Base-by-base conservation (phyloP, 2,888 invertebrate genomes). In the Beris chalybata region DNA sequence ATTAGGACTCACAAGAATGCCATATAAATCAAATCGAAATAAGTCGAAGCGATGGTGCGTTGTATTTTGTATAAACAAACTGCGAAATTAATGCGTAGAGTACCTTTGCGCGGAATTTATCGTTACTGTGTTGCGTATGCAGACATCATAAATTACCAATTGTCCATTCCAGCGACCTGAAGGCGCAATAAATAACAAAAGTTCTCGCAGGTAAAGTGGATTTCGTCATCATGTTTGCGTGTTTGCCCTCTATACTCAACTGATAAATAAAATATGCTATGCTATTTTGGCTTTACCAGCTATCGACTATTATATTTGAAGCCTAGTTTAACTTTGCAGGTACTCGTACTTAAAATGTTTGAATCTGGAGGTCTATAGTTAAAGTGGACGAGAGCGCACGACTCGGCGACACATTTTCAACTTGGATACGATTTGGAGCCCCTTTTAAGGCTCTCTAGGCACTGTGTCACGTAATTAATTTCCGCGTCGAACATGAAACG, bases 401-500 rank as follows among this genome's bases (percentile, higher is more conserved):
- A 38, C 38, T 38, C 38, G 38, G 4, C 48, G 48, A 48, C 15
- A 48, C 48, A 48, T 48, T 48, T 15, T 48, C 13, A 6, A 15
- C 15, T 15, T 15, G 15, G 48, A 6, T 15, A 6, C 48, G 32
- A 32, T 55, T 55, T 55, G 9, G 55, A 38, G 55, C 55, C 15
- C 55, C 38, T 31, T 52, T 52, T 52, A 52, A 52, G 29, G 29
- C 52, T 29, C 22, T 12, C 15, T 2, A 9, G 22, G 29, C 4
- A 52, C 12, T 44, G 44, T 44, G 57, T 57, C 57, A 57, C 57
- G 44, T 57, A 57, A 57, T 57, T 57, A 57, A 57, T 57, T 44
- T 57, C 57, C 57, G 57, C 44, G 43, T 44, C 57, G 44, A 22
- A 57, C 57, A 57, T 15, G 57, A 57, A 57, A 57, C 44, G 22